Evolutionary conservation across 2,888 invertebrate genomes (phyloP).

Genomic region (Dolichomitus sp.): DNA sequence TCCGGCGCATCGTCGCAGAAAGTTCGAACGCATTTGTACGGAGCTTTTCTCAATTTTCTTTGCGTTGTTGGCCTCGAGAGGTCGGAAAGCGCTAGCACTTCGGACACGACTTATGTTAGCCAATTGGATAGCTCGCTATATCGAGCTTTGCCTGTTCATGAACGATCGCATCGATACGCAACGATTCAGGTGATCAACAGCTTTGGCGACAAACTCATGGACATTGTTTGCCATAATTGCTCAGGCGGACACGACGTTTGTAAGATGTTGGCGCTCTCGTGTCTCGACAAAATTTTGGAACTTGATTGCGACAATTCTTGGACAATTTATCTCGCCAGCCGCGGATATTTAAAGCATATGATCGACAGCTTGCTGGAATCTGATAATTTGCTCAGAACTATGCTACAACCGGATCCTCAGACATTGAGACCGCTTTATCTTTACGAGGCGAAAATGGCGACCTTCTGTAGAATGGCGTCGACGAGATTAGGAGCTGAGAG

Average conservation of each 20-base stretch:
- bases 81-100: constrained; percentile 82
- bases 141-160: constrained; percentile 78
- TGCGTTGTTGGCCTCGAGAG: constrained; percentile 90
- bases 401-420: constrained; percentile 90
- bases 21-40: constrained; percentile 95
- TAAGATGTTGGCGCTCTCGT: constrained; percentile 95
- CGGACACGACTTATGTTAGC: constrained; percentile 88
- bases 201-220: constrained; percentile 94
- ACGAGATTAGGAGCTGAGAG: constrained; percentile 90
- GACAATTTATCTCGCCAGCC: constrained; percentile 88
- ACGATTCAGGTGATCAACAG: constrained; percentile 90
- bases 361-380: constrained; percentile 93
- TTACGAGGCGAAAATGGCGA: constrained; percentile 95
- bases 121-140: constrained; percentile 89
- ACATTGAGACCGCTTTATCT: constrained; percentile 93
- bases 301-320: constrained; percentile 91
- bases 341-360: constrained; percentile 93
- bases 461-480: constrained; percentile 91
- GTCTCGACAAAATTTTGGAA: constrained; percentile 92
- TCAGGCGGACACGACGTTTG: constrained; percentile 96
- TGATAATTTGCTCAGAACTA: constrained; percentile 90
- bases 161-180: constrained; percentile 83
- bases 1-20: constrained; percentile 94
- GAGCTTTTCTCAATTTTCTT: constrained; percentile 93
- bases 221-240: constrained; percentile 94